Evolutionary conservation across 2,888 invertebrate genomes (phyloP).

Genomic region (Gonocerus acuteangulatus): DNA sequence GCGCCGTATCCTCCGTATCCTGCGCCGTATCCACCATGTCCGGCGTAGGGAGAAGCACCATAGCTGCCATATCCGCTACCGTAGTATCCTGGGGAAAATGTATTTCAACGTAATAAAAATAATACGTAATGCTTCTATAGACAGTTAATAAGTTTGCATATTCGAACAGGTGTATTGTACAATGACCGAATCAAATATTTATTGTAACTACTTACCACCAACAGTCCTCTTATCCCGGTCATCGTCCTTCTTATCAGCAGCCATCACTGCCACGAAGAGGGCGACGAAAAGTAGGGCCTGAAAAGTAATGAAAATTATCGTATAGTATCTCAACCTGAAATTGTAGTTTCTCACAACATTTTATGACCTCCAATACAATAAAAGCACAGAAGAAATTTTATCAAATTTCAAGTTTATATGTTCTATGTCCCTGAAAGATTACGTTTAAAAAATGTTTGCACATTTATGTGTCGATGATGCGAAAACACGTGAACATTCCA

Average conservation of each 20-base stretch:
- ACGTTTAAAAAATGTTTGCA: too few species aligned
- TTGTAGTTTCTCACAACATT: too few species aligned
- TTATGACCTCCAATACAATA: not conserved
- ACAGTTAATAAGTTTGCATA: too few species aligned
- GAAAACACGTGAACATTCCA: too few species aligned
- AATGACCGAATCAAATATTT: too few species aligned
- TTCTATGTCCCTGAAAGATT: too few species aligned
- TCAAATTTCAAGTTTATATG: too few species aligned
- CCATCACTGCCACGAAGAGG: constrained; percentile 11
- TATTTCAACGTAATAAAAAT: not conserved
- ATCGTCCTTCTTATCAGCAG: not conserved
- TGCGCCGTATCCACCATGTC: constrained; percentile 4
- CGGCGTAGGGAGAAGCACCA: constrained; percentile 3
- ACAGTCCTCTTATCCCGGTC: constrained; percentile 1
- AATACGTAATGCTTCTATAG: too few species aligned
- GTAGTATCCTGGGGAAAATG: not conserved
- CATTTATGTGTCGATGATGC: too few species aligned
- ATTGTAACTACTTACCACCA: not conserved
- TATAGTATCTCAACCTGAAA: too few species aligned
- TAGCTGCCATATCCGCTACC: constrained; percentile 18
- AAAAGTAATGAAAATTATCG: too few species aligned
- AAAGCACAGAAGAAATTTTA: not conserved
- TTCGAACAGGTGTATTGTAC: too few species aligned
- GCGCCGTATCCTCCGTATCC: constrained; percentile 3
- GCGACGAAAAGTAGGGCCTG: not conserved